A percentile compares a stretch with the other conserved stretches of the same genome.
Evolutionary conservation across 2,797 vertebrate genomes (phyloP).

Genomic region (Limnodromus scolopaceus): DNA sequence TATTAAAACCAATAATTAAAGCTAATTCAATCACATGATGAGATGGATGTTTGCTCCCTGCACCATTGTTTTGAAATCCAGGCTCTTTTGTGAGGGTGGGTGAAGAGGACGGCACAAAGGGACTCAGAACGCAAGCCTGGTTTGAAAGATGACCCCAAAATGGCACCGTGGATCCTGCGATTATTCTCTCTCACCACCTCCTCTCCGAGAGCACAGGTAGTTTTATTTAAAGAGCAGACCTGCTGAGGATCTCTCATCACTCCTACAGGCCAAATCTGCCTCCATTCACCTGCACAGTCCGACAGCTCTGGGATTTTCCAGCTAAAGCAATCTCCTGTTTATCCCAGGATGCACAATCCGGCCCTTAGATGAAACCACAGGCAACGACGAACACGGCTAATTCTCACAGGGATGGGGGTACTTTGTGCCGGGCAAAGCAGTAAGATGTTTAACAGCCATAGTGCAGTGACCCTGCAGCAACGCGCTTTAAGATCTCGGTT

Average conservation of each 20-base stretch:
- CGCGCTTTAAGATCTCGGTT: neutral
- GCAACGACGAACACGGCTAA: rapidly evolving
- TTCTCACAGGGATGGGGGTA: neutral
- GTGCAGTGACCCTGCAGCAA: neutral
- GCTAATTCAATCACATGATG: neutral
- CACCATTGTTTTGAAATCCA: neutral
- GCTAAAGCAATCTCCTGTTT: rapidly evolving
- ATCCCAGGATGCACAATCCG: neutral
- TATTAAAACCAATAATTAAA: constrained; percentile 38
- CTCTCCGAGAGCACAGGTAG: neutral
- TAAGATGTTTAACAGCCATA: neutral
- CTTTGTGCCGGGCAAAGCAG: neutral
- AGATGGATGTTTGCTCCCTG: neutral
- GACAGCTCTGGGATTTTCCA: neutral
- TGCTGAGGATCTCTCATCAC: neutral
- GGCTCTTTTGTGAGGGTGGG: neutral
- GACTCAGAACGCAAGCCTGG: neutral
- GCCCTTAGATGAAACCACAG: neutral
- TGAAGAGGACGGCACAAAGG: neutral
- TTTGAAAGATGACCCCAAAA: neutral
- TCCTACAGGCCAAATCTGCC: neutral
- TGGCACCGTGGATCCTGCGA: neutral
- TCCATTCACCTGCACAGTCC: neutral
- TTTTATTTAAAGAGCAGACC: neutral
- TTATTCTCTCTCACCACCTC: neutral